A percentile compares a stretch with the other conserved stretches of the same genome.
These are phyloP conservation scores for Strigamia maritima DNA, from an alignment of 2,888 invertebrate genomes.

Conservation along the genomic window DNA sequence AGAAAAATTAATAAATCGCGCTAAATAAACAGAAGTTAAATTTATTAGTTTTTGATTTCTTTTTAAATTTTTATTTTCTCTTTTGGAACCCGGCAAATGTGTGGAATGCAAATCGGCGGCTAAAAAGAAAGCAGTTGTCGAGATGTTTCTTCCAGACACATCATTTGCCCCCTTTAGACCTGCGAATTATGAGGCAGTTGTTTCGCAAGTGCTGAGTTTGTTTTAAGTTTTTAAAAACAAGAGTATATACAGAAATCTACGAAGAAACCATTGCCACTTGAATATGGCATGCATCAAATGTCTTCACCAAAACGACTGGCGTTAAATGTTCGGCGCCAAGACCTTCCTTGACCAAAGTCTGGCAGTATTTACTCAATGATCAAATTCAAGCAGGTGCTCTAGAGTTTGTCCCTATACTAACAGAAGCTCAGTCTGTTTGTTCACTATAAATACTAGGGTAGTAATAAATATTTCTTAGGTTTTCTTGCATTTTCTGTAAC, in stretches of 20 bases:
- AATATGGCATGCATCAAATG: background rate
- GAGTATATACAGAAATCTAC: no score
- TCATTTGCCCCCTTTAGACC: no score
- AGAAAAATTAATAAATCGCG: background rate
- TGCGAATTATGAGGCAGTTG: no score
- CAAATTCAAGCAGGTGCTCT: constrained; percentile 4
- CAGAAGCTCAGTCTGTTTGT: constrained; percentile 3
- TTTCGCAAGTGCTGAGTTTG: no score
- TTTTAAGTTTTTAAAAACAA: no score
- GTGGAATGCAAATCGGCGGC: no score
- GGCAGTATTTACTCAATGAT: constrained; percentile 27
- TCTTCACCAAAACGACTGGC: background rate
- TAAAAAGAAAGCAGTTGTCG: no score
- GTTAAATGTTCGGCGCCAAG: constrained; percentile 5
- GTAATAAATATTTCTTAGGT: no score
- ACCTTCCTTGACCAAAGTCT: background rate
- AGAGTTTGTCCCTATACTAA: background rate
- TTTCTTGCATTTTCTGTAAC: no score
- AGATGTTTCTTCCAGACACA: no score
- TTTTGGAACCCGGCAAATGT: no score
- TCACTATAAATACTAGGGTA: background rate
- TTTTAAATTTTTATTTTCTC: background rate
- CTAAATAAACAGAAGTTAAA: background rate
- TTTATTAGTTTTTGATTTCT: background rate
- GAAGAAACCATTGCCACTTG: no score